phyloP scores from a whole-genome alignment of 1,140 invertebrate species.

The Pseudoatta argentina region DNA sequence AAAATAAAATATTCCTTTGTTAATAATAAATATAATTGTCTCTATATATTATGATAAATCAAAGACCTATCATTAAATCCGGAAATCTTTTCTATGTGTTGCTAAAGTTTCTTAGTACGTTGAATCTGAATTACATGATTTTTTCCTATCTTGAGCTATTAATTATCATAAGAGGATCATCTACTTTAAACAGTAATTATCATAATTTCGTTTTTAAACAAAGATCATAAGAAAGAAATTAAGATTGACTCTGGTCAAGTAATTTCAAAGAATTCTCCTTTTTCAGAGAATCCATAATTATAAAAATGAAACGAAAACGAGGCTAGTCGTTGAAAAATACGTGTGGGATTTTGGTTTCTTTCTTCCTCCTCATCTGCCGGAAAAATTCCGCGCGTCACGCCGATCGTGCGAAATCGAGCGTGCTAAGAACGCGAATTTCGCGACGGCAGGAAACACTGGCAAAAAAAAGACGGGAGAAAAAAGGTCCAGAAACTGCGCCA shows the following conservation, averaged over 20 bases:
- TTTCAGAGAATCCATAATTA: background rate
- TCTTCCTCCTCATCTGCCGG: background rate
- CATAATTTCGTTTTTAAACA: background rate
- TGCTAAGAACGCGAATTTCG: slow-evolving; percentile 54
- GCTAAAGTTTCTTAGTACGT: background rate
- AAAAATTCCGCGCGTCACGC: slow-evolving; percentile 26
- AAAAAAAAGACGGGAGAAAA: slow-evolving; percentile 32
- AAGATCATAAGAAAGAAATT: too few species aligned
- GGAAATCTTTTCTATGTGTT: too few species aligned
- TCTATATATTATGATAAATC: too few species aligned
- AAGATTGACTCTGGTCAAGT: background rate
- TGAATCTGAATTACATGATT: background rate
- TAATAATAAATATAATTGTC: too few species aligned
- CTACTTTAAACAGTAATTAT: background rate
- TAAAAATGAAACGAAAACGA: background rate
- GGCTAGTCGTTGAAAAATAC: background rate
- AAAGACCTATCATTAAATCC: too few species aligned
- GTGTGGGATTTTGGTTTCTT: too few species aligned
- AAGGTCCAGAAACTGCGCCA: slow-evolving; percentile 58
- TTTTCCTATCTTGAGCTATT: background rate
- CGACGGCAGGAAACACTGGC: slow-evolving; percentile 39
- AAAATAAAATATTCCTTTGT: too few species aligned
- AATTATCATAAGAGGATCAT: background rate
- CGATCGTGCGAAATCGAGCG: slow-evolving; percentile 56
- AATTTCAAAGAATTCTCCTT: background rate